Base-by-base conservation (phyloP, 2,797 vertebrate genomes). In the Falco concolor region DNA sequence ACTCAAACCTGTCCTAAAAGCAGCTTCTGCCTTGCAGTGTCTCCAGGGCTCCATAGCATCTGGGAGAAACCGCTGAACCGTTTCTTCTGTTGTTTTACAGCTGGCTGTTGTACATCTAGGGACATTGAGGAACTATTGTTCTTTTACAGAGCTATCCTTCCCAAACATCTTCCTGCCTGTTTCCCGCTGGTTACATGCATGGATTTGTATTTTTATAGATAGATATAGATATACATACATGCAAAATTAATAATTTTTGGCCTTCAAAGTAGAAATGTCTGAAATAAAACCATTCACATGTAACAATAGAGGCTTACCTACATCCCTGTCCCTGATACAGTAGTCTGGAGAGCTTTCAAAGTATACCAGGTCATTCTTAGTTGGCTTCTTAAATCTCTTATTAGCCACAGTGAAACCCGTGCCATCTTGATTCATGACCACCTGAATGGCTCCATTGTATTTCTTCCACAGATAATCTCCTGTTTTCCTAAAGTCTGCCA, bases 271-370 rank as follows among this genome's bases (percentile, higher is more conserved):
- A 90, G 30, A 72, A 75, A 89, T 7, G 13, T 53, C 85, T 82
- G 61, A 75, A 89, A 85, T 56, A 86, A 91, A 95, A 90, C 56
- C 75, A 79, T 82, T 84, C 49, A 75, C 0, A 1, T 60, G 23
- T 84, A 88, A 80, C 27, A 6, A 74, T 22, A 85, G 68, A 87
- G 42, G 95, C 97, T 98, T 98, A 99, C 99, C 99, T 97, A 99
- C 98, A 92, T 99, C 98, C 44, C 98, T 98, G 98, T 99, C 99
- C 87, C 98, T 98, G 96, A 99, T 98, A 97, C 99, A 99, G 98
- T 99, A 99, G 97, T 99, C 99, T 50, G 99, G 99, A 44, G 99
- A 99, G 96, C 99, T 99, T 97, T 99, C 99, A 67, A 99, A 98
- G 97, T 99, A 99, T 72, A 99, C 99, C 53, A 99, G 98, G 97